Conservation (phyloP, 53 echinoderm and acorn worm genomes). For the Glandiceps talaboti region DNA sequence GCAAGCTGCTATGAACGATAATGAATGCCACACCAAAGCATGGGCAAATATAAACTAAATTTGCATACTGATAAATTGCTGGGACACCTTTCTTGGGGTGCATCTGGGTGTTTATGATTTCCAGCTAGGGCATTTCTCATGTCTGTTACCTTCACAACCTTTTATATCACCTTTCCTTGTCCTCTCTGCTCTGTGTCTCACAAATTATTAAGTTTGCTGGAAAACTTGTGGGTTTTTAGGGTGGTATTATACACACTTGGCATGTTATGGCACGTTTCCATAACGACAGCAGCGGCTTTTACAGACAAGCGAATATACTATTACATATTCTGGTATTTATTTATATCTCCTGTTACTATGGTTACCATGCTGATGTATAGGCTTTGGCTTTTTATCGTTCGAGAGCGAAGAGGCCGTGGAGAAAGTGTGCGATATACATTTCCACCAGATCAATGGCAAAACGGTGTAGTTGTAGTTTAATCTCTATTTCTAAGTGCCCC, state of each 20-base stretch:
- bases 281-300: background rate
- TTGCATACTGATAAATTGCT: no score
- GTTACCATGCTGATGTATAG: conserved; percentile 25
- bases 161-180: no score
- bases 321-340: background rate
- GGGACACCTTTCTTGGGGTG: no score
- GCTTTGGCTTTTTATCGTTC: conserved; percentile 95
- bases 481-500: background rate
- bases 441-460: conserved; percentile 66
- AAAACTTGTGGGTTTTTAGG: no score
- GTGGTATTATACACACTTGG: background rate
- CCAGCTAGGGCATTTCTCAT: no score
- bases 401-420: conserved; percentile 62
- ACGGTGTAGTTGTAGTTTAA: conserved; percentile 59
- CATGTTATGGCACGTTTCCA: background rate
- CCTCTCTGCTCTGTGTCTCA: no score
- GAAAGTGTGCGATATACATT: conserved; percentile 35
- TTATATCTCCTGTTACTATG: background rate
- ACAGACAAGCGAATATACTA: background rate
- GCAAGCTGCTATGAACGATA: no score
- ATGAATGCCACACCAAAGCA: no score
- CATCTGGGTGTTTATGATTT: no score
- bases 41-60: no score
- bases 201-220: no score
- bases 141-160: no score